Percentiles rank a stretch among this genome's conserved stretches.
phyloP scores from a whole-genome alignment of 2,888 invertebrate species.

The Caradrina kadenii region DNA sequence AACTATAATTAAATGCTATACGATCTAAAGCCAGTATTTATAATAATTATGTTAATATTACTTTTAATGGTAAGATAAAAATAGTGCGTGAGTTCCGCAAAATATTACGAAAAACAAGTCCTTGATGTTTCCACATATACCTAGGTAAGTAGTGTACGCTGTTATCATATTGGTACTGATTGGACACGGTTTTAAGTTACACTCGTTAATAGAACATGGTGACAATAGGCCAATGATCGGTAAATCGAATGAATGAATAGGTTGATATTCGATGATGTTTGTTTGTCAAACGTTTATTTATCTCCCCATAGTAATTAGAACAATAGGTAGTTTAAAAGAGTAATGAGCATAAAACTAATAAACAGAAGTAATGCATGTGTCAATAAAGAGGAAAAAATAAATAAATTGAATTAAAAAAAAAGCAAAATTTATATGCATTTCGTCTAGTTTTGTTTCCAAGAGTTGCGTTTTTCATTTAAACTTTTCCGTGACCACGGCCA shows the following conservation, averaged over 20 bases:
- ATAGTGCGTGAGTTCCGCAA: background rate
- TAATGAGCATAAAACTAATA: background rate
- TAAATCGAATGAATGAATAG: background rate
- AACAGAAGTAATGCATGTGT: too few relatives aligned
- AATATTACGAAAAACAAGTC: background rate
- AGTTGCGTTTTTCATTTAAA: constrained; percentile 13
- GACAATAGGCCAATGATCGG: constrained; percentile 18
- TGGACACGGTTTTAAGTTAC: constrained; percentile 19
- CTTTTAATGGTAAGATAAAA: background rate
- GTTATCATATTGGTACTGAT: constrained; percentile 17
- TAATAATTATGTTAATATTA: too few relatives aligned
- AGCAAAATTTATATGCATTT: background rate
- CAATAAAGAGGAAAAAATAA: too few relatives aligned
- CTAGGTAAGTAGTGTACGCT: background rate
- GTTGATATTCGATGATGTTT: constrained; percentile 1
- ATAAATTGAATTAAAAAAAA: background rate
- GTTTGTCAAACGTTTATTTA: background rate
- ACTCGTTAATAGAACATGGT: background rate
- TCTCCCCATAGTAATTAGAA: background rate
- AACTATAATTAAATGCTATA: too few relatives aligned
- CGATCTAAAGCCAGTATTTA: too few relatives aligned
- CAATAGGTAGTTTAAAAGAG: background rate
- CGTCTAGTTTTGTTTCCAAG: background rate
- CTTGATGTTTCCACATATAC: background rate
- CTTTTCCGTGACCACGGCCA: constrained; percentile 1